phyloP scores from a whole-genome alignment of 2,797 vertebrate species.

The Lepus townsendii region DNA sequence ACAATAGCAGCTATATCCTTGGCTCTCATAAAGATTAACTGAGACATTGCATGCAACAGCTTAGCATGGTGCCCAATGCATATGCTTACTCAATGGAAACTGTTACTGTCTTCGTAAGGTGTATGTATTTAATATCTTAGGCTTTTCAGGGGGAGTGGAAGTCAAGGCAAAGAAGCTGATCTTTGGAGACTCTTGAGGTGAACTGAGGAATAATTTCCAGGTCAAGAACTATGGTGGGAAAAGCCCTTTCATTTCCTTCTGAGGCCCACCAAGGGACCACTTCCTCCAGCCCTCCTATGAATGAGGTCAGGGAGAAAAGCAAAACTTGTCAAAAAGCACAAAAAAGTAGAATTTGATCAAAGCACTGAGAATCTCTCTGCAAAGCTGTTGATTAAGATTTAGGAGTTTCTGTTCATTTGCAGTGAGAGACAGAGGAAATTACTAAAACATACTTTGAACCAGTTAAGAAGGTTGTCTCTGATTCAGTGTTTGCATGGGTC shows the following conservation, averaged over 20 bases:
- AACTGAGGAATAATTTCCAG: constrained; percentile 50
- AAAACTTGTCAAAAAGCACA: constrained; percentile 62
- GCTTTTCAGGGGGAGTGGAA: constrained; percentile 10
- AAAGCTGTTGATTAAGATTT: constrained; percentile 57
- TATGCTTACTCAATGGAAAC: neutral
- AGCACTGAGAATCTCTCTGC: constrained; percentile 40
- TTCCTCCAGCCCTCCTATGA: neutral
- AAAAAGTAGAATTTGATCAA: constrained; percentile 72
- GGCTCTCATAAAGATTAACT: neutral
- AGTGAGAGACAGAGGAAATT: constrained; percentile 43
- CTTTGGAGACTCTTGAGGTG: neutral
- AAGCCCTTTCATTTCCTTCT: constrained; percentile 41
- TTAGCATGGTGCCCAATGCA: neutral
- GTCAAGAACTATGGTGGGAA: neutral
- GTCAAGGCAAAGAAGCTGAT: neutral
- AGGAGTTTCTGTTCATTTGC: constrained; percentile 57
- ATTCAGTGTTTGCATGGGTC: neutral
- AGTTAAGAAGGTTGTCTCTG: neutral
- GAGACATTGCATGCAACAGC: neutral
- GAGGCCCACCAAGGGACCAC: neutral
- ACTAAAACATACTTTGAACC: neutral
- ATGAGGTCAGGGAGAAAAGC: constrained; percentile 57
- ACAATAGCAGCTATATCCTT: neutral
- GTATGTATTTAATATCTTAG: neutral
- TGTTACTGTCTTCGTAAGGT: neutral